A percentile compares a stretch with the other conserved stretches of the same genome.
Evolutionary conservation across 2,113 vertebrate genomes (phyloP).

Genomic region (Willisornis vidua): DNA sequence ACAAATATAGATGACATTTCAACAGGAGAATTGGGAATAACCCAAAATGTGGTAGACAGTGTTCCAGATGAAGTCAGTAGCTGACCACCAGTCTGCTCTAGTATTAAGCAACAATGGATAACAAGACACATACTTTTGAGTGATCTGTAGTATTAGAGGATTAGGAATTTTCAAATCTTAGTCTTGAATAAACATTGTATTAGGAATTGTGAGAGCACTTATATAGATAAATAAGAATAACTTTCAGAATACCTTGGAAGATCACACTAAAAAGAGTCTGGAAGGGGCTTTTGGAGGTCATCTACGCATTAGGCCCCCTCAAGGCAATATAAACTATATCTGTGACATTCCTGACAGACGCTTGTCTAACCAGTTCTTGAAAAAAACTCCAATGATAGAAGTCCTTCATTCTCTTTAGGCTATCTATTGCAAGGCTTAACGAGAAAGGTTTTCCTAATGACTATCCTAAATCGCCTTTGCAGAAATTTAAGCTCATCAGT

Average conservation of each 20-base stretch:
- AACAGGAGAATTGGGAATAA: background rate
- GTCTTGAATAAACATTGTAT: background rate
- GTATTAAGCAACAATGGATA: background rate
- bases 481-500: constrained; percentile 39
- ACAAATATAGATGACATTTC: background rate
- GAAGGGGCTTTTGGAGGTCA: background rate
- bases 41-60: background rate
- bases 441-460: constrained; percentile 36
- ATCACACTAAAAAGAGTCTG: background rate
- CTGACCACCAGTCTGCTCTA: background rate
- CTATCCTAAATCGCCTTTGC: constrained; percentile 29
- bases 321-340: background rate
- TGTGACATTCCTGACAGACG: background rate
- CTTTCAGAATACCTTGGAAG: background rate
- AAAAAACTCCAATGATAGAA: background rate
- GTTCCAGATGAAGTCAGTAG: background rate
- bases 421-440: constrained; percentile 19
- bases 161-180: background rate
- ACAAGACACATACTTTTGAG: background rate
- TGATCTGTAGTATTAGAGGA: background rate
- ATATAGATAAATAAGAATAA: background rate
- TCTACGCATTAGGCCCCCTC: background rate
- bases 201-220: background rate
- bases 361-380: constrained; percentile 22
- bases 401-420: background rate